Base-by-base conservation (phyloP, 2,888 invertebrate species). In the Aleiodes testaceus region DNA sequence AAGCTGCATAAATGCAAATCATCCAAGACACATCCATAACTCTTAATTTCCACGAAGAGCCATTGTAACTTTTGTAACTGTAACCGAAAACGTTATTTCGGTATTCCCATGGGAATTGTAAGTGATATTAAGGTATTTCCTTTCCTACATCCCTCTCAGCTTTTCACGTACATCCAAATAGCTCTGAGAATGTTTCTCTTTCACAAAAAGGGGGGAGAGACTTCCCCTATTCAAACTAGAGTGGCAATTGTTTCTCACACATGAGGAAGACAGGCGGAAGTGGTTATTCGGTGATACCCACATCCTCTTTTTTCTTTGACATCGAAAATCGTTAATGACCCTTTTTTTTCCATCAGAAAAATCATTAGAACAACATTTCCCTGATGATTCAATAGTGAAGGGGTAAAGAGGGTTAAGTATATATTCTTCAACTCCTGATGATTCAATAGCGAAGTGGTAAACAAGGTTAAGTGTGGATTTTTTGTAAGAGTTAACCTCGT, bases 231-330 rank as follows among this genome's bases (percentile, higher is more conserved):
- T 45, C 30, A 36, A 36, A 36, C 47, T 47, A 6, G 44, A 42
- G 64, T 53, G 59, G 36, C 76, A 73, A 76, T 75, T 71, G 72
- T 76, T 71, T 74, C 69, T 55, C 50, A 72, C 47, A 6, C 9
- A 36, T 36, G 36, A 22, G 53, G 53, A 22, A 53, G 1, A 9
- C 14, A 74, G 72, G 76, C 80, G 82, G 82, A 81, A 81, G 82
- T 74, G 80, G 82, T 79, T 70, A 77, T 30, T 26, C 53, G n/a
- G 53, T 26, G 26, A 26, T 26, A 53, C 53, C 53, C 53, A 53
- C 53, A 53, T 53, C 53, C 53, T 53, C 26, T 30, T 53, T 12
- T 52, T n/a, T 73, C 74, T 72, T 75, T 18, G 9, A 22, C 30
- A 50, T 36, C 16, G 30, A 30, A 45, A 22, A 63, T 63, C 45